A percentile compares a stretch with the other conserved stretches of the same genome.
Evolutionary conservation across 92 coral and sea anemone genomes (phyloP).

Genomic region (Hydrozoanthus gracilis): DNA sequence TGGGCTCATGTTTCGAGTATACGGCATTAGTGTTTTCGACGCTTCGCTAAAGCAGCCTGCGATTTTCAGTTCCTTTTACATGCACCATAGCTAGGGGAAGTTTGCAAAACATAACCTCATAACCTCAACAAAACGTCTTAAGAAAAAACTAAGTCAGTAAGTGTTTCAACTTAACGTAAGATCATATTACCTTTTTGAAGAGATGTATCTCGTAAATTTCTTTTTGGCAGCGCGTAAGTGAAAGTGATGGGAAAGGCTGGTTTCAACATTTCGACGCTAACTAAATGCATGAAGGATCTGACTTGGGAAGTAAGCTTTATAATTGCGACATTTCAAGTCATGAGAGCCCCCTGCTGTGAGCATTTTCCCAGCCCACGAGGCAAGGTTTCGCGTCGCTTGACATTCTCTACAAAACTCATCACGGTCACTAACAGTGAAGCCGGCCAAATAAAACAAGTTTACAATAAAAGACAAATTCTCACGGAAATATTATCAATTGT

Average conservation of each 20-base stretch:
- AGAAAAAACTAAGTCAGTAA: too few species aligned
- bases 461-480: neutral
- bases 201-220: too few species aligned
- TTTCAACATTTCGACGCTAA: neutral
- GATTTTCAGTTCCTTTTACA: too few species aligned
- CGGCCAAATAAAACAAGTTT: neutral
- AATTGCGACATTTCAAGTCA: neutral
- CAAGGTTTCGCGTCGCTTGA: slow-evolving; percentile 11
- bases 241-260: neutral
- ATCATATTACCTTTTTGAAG: too few species aligned
- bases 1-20: too few species aligned
- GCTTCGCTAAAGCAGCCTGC: too few species aligned
- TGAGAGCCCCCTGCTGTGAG: neutral
- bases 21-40: too few species aligned
- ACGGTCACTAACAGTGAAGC: neutral
- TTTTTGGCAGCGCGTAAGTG: too few species aligned
- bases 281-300: neutral
- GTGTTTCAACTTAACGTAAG: too few species aligned
- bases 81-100: too few species aligned
- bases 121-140: too few species aligned
- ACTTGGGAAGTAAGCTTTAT: neutral
- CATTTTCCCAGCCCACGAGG: neutral
- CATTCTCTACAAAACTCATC: neutral
- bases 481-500: neutral
- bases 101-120: too few species aligned